Percentiles rank a stretch among this genome's conserved stretches.
Conservation (phyloP, 2,888 invertebrate species). For the Monochamus alternatus region DNA sequence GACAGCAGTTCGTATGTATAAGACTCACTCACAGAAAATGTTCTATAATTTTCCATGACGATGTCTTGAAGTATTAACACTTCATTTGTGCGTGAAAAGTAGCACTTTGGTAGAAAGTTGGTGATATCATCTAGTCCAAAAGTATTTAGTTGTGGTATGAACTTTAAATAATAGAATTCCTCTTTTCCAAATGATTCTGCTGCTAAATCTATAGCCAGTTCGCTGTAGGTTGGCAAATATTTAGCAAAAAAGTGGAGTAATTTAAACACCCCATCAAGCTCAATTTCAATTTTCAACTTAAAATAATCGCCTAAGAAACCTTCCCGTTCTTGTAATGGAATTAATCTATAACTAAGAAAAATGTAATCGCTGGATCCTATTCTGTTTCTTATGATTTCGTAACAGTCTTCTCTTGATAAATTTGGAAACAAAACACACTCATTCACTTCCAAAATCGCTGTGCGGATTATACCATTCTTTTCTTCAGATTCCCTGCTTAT, state of each 20-base stretch:
- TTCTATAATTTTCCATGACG: conserved; percentile 43
- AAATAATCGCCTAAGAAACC: conserved; percentile 57
- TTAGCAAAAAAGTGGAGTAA: conserved; percentile 58
- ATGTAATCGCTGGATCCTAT: conserved; percentile 50
- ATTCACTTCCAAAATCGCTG: conserved; percentile 15
- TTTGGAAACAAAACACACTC: conserved; percentile 35
- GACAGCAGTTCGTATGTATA: conserved; percentile 53
- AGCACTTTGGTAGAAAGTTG: conserved; percentile 65
- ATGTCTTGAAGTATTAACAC: conserved; percentile 69
- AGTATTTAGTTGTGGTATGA: conserved; percentile 66
- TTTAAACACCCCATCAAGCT: conserved; percentile 34
- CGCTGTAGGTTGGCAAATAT: conserved; percentile 51
- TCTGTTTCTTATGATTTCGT: conserved; percentile 53
- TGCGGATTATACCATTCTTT: not conserved
- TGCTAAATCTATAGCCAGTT: conserved; percentile 49
- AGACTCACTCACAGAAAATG: conserved; percentile 34
- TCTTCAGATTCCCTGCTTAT: not conserved
- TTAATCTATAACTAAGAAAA: conserved; percentile 48
- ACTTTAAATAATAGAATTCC: conserved; percentile 67
- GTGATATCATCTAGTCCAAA: conserved; percentile 53
- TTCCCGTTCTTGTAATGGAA: conserved; percentile 49
- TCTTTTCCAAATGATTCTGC: conserved; percentile 55
- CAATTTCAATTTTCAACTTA: conserved; percentile 47
- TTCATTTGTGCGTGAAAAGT: conserved; percentile 62
- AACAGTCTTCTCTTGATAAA: conserved; percentile 57